Percentiles rank a stretch among this genome's conserved stretches.
These are phyloP conservation scores for Eurytoma californica DNA, from an alignment of 2,888 invertebrate genomes.

Conservation along the genomic window DNA sequence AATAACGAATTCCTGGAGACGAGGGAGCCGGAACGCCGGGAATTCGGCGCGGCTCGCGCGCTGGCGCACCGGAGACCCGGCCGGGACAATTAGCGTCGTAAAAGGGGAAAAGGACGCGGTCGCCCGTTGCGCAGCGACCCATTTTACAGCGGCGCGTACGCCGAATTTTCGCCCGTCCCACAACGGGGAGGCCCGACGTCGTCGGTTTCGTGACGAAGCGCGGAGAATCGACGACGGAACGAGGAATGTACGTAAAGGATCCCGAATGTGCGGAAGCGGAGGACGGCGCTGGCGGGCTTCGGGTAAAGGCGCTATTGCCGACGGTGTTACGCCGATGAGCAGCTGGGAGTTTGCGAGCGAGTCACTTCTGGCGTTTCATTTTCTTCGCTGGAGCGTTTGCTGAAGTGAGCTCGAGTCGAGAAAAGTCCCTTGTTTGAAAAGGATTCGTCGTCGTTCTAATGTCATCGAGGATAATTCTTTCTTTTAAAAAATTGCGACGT, in stretches of 20 bases:
- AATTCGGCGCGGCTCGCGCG: slow-evolving; percentile 15
- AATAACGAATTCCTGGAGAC: slow-evolving; percentile 52
- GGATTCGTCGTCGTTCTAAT: too few relatives aligned
- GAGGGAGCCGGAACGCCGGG: slow-evolving; percentile 32
- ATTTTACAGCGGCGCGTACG: background rate
- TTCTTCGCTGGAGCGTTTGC: too few relatives aligned
- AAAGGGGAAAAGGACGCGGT: background rate
- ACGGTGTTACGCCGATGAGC: too few relatives aligned
- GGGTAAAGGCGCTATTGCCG: too few relatives aligned
- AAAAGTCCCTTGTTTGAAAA: too few relatives aligned
- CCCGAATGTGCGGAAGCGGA: too few relatives aligned
- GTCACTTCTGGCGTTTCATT: too few relatives aligned
- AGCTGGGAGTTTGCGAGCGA: too few relatives aligned
- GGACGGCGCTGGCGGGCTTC: too few relatives aligned
- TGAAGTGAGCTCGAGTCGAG: too few relatives aligned
- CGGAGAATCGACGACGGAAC: background rate
- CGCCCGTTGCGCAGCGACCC: background rate
- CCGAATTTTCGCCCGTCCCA: background rate
- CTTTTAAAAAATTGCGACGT: too few relatives aligned
- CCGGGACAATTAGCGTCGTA: slow-evolving; percentile 32
- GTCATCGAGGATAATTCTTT: too few relatives aligned
- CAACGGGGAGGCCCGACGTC: background rate
- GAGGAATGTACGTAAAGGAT: background rate
- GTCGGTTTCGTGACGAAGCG: background rate
- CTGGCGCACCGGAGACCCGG: background rate